Base-by-base conservation (phyloP, 92 coral and sea anemone genomes). In the Zoanthus sansibaricus region DNA sequence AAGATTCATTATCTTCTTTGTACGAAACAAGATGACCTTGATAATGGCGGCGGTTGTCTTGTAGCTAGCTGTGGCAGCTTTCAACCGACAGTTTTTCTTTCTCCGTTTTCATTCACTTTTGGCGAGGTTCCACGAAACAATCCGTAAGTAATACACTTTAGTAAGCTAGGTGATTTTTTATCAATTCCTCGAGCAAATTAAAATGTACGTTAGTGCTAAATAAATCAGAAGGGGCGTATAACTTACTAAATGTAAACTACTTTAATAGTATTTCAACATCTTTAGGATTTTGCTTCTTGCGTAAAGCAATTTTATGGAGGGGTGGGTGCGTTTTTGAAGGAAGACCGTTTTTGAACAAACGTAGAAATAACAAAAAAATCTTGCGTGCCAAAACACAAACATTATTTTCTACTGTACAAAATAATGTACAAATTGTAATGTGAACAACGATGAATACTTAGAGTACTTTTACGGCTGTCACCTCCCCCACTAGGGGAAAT, bases 11-110 rank as follows among this genome's bases (percentile, higher is more conserved):
- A 62, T 62, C 25, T 61, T 62, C 69, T 62, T 62, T 62, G 69
- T 62, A 62, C 69, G 42, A 62, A 62, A 62, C 21, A n/a, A 18
- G 20, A 62, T 62, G 69, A 62, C 69, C 69, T 62, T 62, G 69
- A 62, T 62, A 62, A 16, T 62, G 69, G 9, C 10, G 30, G 21
- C 69, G 30, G 10, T 4, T 17, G 25, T 17, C 21, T 9, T 11
- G 20, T 62, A 62, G n/a, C 69, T 16, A 62, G 30, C 9, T 62
- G 9, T 6, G 9, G 30, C 10, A 20, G 69, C 0, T 20, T 62
- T 62, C 69, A 62, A 62, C n/a, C 0, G 5, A 5, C 1, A 58
- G 16, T n/a, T 5, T 58, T 4, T 17, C 17, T 62, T 62, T 62
- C 69, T 17, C 21, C 69, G 69, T 62, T 62, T 62, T 7, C 69